Conservation (phyloP, 1,140 invertebrate genomes). For the Elysia chlorotica region DNA sequence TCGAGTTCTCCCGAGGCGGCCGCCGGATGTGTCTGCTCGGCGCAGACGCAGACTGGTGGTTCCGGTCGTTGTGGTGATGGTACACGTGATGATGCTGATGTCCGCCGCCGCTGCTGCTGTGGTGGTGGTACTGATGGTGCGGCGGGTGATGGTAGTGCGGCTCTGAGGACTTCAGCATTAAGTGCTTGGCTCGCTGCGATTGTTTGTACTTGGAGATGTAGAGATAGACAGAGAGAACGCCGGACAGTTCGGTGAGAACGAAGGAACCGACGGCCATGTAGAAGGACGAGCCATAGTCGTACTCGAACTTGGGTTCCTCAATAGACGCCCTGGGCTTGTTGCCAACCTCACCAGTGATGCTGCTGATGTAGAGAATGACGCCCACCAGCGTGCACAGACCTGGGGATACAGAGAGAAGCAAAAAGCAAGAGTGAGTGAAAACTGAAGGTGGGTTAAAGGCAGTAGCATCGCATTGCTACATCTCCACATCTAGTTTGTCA, state of each 20-base stretch:
- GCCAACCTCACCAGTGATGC: slow-evolving; percentile 60
- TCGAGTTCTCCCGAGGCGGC: slow-evolving; percentile 34
- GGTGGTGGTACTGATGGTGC: too few species aligned
- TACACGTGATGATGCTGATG: too few species aligned
- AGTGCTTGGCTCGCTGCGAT: slow-evolving; percentile 54
- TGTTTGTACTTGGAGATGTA: slow-evolving; percentile 60
- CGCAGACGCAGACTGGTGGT: slow-evolving; percentile 6
- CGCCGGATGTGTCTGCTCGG: slow-evolving; percentile 16
- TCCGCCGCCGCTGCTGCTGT: background rate
- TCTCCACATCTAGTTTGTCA: too few species aligned
- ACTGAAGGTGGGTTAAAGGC: too few species aligned
- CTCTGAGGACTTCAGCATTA: slow-evolving; percentile 46
- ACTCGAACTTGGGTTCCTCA: slow-evolving; percentile 52
- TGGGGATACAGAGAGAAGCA: too few species aligned
- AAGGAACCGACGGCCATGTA: slow-evolving; percentile 60
- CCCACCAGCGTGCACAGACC: slow-evolving; percentile 57
- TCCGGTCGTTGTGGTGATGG: slow-evolving; percentile 34
- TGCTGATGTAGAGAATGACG: slow-evolving; percentile 60
- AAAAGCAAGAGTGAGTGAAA: too few species aligned
- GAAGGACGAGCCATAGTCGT: slow-evolving; percentile 59
- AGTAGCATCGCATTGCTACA: too few species aligned
- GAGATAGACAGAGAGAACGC: slow-evolving; percentile 61
- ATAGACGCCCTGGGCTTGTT: slow-evolving; percentile 53
- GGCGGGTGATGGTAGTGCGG: too few species aligned
- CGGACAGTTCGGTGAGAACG: slow-evolving; percentile 56